Base-by-base conservation (phyloP, 1,140 invertebrate genomes). In the Sipha flava region DNA sequence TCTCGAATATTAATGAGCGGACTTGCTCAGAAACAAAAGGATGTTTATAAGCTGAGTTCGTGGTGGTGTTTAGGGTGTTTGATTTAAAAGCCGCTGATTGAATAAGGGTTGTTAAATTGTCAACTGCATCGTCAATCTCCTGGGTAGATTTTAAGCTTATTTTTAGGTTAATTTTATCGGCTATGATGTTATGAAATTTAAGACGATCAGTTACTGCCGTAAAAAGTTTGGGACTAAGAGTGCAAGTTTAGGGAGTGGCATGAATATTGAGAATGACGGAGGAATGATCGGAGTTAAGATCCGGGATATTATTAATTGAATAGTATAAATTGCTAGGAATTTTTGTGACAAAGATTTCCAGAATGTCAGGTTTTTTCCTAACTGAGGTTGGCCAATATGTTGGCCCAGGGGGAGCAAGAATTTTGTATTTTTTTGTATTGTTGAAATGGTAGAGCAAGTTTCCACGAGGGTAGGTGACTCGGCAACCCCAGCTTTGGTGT, bases 261-360 rank as follows among this genome's bases (percentile, higher is more conserved):
- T 52, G 12, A 4, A 72, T 9, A 34, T 45, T 49, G 2, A 72
- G 68, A 10, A 72, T 18, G 0, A 66, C 16, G 0, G 66, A 70
- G 1, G 43, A 70, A 18, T 70, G 45, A 1, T 73, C 45, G 0
- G 70, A 73, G 18, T 49, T 73, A 10, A 52, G 12, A 7, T 73
- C 68, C 1, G 49, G 16, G 3, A 23, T 34, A 14, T 73, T 73
- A n/a, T 34, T 34, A 6, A 49, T 18, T 6, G 45, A n/a, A 18
- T 12, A 49, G 23, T 31, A 54, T 52, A 73, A 34, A 31, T 47
- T 52, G 4, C 18, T 49, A 2, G 47, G 47, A 31, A 34, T 49
- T 34, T 73, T 73, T 47, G 70, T 10, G 18, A 73, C 47, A n/a
- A 73, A 73, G 5, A 52, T 73, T 34, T 57, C 70, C 12, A 80